Evolutionary conservation across 2,797 vertebrate genomes (phyloP).

Genomic region (Oreortyx pictus): DNA sequence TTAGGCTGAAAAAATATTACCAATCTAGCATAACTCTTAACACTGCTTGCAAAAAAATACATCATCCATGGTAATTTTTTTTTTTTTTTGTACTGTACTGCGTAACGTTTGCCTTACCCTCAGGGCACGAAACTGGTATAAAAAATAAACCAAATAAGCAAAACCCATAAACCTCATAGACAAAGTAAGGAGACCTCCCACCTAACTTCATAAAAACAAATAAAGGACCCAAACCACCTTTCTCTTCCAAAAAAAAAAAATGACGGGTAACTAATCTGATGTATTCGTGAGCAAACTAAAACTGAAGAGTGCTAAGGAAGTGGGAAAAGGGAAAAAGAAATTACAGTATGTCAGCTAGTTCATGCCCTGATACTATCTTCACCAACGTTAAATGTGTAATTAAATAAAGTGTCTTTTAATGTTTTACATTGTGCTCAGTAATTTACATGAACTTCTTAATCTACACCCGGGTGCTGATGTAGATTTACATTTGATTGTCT

Average conservation of each 20-base stretch:
- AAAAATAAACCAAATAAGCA: constrained; percentile 43
- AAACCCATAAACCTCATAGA: constrained; percentile 37
- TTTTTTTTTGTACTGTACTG: constrained; percentile 36
- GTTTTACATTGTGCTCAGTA: constrained; percentile 79
- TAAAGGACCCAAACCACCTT: constrained; percentile 28
- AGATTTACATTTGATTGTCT: constrained; percentile 84
- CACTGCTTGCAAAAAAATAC: constrained; percentile 81
- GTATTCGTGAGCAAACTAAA: constrained; percentile 67
- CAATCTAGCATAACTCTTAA: constrained; percentile 84
- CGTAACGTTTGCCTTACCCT: constrained; percentile 68
- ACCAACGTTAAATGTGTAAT: constrained; percentile 67
- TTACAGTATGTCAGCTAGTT: constrained; percentile 54
- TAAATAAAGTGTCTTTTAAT: constrained; percentile 76
- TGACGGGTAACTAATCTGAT: constrained; percentile 64
- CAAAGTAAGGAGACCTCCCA: constrained; percentile 29
- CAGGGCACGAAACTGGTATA: constrained; percentile 76
- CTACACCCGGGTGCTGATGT: constrained; percentile 73
- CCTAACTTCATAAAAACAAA: constrained; percentile 36
- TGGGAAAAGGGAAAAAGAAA: constrained; percentile 54
- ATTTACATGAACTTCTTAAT: constrained; percentile 73
- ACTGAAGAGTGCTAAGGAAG: constrained; percentile 55
- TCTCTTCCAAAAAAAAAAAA: constrained; percentile 45
- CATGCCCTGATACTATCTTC: constrained; percentile 71
- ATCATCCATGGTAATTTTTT: constrained; percentile 70
- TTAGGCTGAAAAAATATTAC: constrained; percentile 86